These are phyloP conservation scores for Papilio demoleus DNA, from an alignment of 2,888 invertebrate genomes.

Conservation along the genomic window DNA sequence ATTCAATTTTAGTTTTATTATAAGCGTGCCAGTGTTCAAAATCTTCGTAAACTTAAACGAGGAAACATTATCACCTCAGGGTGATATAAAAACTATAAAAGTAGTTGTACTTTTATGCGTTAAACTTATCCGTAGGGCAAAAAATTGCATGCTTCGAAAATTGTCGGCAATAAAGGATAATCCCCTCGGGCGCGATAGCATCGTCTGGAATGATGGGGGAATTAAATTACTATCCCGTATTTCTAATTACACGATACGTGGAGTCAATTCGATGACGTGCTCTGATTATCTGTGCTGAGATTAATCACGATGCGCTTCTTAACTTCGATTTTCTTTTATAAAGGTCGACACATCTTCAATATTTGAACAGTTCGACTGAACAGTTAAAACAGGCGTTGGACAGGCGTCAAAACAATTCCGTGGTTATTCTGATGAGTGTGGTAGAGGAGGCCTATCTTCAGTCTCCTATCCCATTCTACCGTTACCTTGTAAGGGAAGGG, in stretches of 20 bases:
- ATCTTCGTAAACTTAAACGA: background rate
- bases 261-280: conserved; percentile 47
- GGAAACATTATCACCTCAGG: background rate
- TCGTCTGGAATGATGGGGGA: conserved; percentile 42
- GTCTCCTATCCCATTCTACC: too few relatives aligned
- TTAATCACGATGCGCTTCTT: background rate
- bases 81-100: background rate
- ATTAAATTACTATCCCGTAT: conserved; percentile 46
- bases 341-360: background rate
- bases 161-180: conserved; percentile 37
- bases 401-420: too few relatives aligned
- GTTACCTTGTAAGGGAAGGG: too few relatives aligned
- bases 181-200: conserved; percentile 35
- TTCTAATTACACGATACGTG: conserved; percentile 45
- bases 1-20: too few relatives aligned
- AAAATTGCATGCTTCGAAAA: conserved; percentile 28
- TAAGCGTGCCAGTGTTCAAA: background rate
- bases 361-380: background rate
- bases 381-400: too few relatives aligned
- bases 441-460: too few relatives aligned
- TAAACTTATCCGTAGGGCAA: conserved; percentile 11
- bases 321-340: background rate
- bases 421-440: too few relatives aligned
- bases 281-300: background rate
- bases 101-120: background rate